Percentiles rank a stretch among this genome's conserved stretches.
Conservation (phyloP, 2,888 invertebrate genomes). For the Clitarchus hookeri region DNA sequence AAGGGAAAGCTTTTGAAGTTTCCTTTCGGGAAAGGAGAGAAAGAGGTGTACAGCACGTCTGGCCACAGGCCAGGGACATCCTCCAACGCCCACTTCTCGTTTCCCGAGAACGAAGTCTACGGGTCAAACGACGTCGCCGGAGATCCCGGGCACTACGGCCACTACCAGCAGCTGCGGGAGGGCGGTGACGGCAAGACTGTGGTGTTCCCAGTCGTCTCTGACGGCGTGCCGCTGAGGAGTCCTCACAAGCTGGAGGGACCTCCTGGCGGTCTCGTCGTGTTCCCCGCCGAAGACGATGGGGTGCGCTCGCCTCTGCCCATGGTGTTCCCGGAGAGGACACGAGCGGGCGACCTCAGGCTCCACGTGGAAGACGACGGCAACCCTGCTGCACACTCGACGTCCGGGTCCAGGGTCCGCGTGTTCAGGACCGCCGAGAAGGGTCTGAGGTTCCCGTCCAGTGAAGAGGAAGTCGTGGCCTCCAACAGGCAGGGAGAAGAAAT, state of each 20-base stretch:
- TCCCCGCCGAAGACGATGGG: not conserved
- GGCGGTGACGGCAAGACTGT: not conserved
- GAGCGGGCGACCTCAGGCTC: constrained; percentile 47
- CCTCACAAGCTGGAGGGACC: not conserved
- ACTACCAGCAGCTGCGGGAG: too few species aligned
- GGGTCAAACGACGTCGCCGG: not conserved
- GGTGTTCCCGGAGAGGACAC: constrained; percentile 49
- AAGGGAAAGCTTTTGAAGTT: constrained; percentile 22
- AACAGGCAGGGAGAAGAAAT: not conserved
- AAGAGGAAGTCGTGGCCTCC: not conserved
- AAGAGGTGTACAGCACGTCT: not conserved
- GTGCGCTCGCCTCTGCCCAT: constrained; percentile 31
- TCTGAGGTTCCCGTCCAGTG: not conserved
- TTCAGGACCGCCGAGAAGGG: not conserved
- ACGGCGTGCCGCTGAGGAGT: too few species aligned
- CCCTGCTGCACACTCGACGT: not conserved
- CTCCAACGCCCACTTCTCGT: not conserved
- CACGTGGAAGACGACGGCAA: constrained; percentile 42
- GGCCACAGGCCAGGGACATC: not conserved
- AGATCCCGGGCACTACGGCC: not conserved
- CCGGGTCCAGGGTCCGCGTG: too few species aligned
- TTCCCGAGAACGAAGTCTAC: constrained; percentile 18
- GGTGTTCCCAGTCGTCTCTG: not conserved
- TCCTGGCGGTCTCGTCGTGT: not conserved
- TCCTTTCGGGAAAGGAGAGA: not conserved